phyloP scores from a whole-genome alignment of 2,797 vertebrate species.

The Alcedo quadribrachys region DNA sequence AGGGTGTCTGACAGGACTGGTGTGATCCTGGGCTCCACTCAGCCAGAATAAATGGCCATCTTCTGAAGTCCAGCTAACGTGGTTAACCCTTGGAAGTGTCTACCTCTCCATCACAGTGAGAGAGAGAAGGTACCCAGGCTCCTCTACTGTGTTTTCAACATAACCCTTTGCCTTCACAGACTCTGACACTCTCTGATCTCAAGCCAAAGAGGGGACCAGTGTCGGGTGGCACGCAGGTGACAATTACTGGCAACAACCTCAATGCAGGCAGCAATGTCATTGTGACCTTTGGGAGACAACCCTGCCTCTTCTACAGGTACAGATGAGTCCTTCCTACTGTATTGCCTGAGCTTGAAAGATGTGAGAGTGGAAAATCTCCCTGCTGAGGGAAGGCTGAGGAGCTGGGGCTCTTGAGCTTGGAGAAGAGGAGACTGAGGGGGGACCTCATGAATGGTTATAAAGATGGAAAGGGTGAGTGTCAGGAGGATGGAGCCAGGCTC shows the following conservation, averaged over 20 bases:
- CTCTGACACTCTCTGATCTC: constrained; percentile 87
- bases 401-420: no score
- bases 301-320: constrained; percentile 94
- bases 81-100: background rate
- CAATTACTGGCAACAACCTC: constrained; percentile 94
- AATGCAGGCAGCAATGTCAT: constrained; percentile 95
- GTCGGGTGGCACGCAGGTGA: constrained; percentile 95
- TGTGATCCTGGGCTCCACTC: background rate
- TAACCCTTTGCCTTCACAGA: constrained; percentile 74
- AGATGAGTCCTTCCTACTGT: background rate
- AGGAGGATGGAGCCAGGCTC: no score
- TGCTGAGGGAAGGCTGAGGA: no score
- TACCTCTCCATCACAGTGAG: background rate
- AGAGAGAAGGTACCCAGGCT: background rate
- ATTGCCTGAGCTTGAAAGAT: background rate
- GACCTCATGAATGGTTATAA: no score
- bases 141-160: background rate
- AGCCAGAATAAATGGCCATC: accelerated
- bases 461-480: no score
- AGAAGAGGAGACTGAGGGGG: no score
- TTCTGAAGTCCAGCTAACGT: background rate
- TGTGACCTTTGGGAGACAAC: constrained; percentile 91
- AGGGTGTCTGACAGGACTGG: background rate
- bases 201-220: constrained; percentile 91
- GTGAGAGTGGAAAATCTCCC: background rate